Conservation (phyloP, 2,113 vertebrate species). For the Sterna hirundo region DNA sequence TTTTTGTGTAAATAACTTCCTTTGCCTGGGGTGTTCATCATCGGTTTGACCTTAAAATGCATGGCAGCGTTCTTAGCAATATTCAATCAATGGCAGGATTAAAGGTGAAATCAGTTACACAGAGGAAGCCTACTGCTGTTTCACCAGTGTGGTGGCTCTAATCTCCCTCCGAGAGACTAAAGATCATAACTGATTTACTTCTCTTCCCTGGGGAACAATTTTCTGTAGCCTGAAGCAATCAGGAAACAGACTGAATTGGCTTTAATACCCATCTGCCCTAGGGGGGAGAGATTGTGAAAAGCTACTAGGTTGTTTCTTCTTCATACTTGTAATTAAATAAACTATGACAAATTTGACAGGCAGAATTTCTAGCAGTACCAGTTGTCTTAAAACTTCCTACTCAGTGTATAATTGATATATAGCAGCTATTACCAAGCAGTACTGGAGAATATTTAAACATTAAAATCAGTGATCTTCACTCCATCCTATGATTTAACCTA, state of each 20-base stretch:
- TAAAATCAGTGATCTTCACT: neutral
- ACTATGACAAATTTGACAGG: conserved; percentile 76
- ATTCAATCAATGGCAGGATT: conserved; percentile 77
- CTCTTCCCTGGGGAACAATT: conserved; percentile 79
- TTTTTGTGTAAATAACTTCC: conserved; percentile 65
- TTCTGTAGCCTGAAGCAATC: conserved; percentile 78
- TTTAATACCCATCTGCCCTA: conserved; percentile 71
- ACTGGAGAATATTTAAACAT: neutral
- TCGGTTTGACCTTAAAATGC: conserved; percentile 70
- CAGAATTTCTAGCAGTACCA: conserved; percentile 54
- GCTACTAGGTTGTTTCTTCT: conserved; percentile 71
- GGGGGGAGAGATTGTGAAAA: conserved; percentile 66
- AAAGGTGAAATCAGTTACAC: conserved; percentile 78
- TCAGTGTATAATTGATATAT: neutral
- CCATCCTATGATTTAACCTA: neutral
- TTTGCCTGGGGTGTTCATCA: conserved; percentile 66
- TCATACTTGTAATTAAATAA: conserved; percentile 84
- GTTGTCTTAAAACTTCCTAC: conserved; percentile 43
- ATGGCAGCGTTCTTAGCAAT: conserved; percentile 66
- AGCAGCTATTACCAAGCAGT: neutral
- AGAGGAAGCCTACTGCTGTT: conserved; percentile 72
- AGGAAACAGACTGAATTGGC: conserved; percentile 77
- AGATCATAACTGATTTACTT: conserved; percentile 82
- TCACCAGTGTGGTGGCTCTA: conserved; percentile 73
- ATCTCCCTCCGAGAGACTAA: conserved; percentile 75